Conservation (phyloP, 2,113 vertebrate genomes). For the Grallaria varia region DNA sequence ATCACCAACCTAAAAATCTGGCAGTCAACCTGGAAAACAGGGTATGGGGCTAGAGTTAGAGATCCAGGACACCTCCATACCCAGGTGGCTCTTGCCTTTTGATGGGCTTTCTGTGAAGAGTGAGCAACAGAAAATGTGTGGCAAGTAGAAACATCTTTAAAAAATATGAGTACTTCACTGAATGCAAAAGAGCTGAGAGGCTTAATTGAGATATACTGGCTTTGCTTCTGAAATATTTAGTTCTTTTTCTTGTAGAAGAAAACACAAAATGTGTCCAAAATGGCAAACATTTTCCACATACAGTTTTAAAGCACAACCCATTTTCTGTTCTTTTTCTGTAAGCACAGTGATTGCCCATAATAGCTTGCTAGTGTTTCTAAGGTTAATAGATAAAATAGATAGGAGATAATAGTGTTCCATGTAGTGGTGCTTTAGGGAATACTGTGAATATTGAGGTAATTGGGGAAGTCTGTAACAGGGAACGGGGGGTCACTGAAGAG, state of each 20-base stretch:
- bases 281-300: not conserved
- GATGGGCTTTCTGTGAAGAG: not conserved
- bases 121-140: not conserved
- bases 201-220: not conserved
- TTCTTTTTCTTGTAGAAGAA: not conserved
- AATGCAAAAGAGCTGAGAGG: not conserved
- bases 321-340: not conserved
- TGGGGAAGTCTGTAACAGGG: not conserved
- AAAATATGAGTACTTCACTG: not conserved
- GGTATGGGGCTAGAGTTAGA: not conserved
- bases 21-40: not conserved
- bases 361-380: not conserved
- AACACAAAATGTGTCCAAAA: not conserved
- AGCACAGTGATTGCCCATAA: not conserved
- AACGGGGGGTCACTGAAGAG: not conserved
- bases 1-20: not conserved
- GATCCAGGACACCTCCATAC: not conserved
- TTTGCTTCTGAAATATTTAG: not conserved
- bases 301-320: not conserved
- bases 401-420: constrained; percentile 15
- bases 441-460: constrained; percentile 38
- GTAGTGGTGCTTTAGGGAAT: constrained; percentile 25
- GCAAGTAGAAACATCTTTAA: not conserved
- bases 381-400: constrained; percentile 48
- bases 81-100: not conserved